Evolutionary conservation across 35 echinoderm and acorn worm genomes (phyloP), one percentile per base, ranked within the genome.

Genomic region (Hemicentrotus pulcherrimus): DNA sequence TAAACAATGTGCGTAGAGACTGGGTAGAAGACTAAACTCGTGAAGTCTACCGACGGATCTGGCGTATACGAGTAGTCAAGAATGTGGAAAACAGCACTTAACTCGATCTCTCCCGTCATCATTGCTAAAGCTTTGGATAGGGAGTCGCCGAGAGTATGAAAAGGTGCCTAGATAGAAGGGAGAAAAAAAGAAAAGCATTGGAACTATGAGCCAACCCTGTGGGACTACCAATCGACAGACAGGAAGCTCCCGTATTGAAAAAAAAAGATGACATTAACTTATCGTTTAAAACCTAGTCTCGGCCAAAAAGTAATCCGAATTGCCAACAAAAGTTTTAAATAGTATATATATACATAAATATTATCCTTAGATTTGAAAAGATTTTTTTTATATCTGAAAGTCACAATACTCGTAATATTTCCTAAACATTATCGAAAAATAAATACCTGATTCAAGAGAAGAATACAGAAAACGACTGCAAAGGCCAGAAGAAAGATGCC

Each of bases 361-460:
- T n/a, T n/a, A n/a, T n/a, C n/a, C 35, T 41, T 41, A 41, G 35
- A 41, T 41, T 41, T 41, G 35, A 41, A 41, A 41, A 41, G 35
- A 41, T 3, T 3, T 41, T 41, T 41, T 41, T 3, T 41, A 3
- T 41, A 41, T 3, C 35, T 41, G 35, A 41, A 41, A 41, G 35
- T 41, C 3, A 1, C 35, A 41, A 41, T 3, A 41, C 1, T 41
- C 35, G 3, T 1, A 41, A 41, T 41, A 41, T 41, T 3, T 55
- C 9, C 9, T 7, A 78, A 2, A n/a, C 0, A 0, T 70, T 78
- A 0, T 78, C 19, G 5, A 22, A 28, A 28, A 78, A 70, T 89
- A 12, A 13, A 31, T 48, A 92, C 91, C 91, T 92, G 91, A 19
- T 92, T 92, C 91, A 93, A 48, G 46, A 93, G 91, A 14, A 93